Base-by-base conservation (phyloP, 2,797 vertebrate species). In the Phataginus tricuspis region DNA sequence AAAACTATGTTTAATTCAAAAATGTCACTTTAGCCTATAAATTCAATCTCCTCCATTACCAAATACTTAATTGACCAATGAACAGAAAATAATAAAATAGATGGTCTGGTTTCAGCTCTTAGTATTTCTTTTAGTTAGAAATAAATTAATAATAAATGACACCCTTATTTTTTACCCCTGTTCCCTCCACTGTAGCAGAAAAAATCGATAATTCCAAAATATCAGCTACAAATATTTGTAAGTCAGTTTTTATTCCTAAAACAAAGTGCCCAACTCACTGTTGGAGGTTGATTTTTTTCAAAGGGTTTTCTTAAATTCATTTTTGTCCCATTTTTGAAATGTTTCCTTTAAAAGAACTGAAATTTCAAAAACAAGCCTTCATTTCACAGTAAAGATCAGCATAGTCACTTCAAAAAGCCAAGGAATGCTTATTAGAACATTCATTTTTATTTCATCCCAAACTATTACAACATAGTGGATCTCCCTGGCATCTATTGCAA, bases 1-100 rank as follows among this genome's bases (percentile, higher is more conserved):
- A 78, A 90, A 88, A 34, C 57, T n/a, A 63, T 42, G 1, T 64
- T 68, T 57, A 86, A 86, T 63, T 95, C 74, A 94, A 37, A 93
- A 95, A 57, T n/a, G 66, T 86, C 11, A 74, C 31, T 95, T 69
- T 78, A 66, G 23, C 12, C 34, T 75, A 1, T 64, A 21, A 16
- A 75, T 37, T 69, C 6, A 23, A 2, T 34, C 25, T 53, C 1
- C 34, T 9, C 4, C 34, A 1, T 74, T 86, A 74, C 11, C 82
- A 84, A 94, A 55, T 84, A 57, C 34, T 64, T 75, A 82, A 61
- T 10, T 86, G 53, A 29, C 29, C 21, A 74, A 4, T 64, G 18
- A 83, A 82, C 5, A 69, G 34, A 79, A 94, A 78, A 64, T 19
- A 57, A 55, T n/a, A 71, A 59, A 93, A 80, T 5, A 66, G 69